Conservation (phyloP, 64 coral and sea anemone genomes). For the Montipora capricornis region DNA sequence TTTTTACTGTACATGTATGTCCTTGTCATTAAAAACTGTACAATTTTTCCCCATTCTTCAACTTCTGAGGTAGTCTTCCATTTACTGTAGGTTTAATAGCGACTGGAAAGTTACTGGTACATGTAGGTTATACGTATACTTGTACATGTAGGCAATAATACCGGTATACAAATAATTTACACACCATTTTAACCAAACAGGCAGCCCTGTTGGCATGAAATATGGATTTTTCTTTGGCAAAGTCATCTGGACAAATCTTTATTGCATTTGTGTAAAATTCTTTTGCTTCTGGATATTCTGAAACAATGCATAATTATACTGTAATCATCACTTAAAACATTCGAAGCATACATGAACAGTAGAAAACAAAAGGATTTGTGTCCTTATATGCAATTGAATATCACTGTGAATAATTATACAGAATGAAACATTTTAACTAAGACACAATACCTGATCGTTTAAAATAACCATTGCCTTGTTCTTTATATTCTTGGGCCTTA, state of each 20-base stretch:
- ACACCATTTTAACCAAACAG: slow-evolving; percentile 93
- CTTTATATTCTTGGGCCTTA: slow-evolving; percentile 75
- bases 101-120: too few relatives aligned
- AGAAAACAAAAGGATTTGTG: too few relatives aligned
- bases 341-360: background rate
- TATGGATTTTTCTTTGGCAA: slow-evolving; percentile 85
- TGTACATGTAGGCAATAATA: too few relatives aligned
- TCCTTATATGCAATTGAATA: background rate
- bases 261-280: slow-evolving; percentile 92
- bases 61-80: too few relatives aligned
- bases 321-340: background rate
- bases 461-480: slow-evolving; percentile 86
- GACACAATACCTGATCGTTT: slow-evolving; percentile 51
- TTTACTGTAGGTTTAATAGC: too few relatives aligned
- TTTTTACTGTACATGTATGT: too few relatives aligned
- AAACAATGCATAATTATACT: background rate
- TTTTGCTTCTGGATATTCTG: slow-evolving; percentile 93
- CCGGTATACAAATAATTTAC: background rate
- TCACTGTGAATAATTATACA: too few relatives aligned
- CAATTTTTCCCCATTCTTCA: too few relatives aligned
- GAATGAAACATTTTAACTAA: too few relatives aligned
- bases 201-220: slow-evolving; percentile 98
- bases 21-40: too few relatives aligned
- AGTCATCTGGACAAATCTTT: slow-evolving; percentile 83
- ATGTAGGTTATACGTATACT: too few relatives aligned